Conservation (phyloP, 2,888 invertebrate genomes). For the Schizotus pectinicornis region DNA sequence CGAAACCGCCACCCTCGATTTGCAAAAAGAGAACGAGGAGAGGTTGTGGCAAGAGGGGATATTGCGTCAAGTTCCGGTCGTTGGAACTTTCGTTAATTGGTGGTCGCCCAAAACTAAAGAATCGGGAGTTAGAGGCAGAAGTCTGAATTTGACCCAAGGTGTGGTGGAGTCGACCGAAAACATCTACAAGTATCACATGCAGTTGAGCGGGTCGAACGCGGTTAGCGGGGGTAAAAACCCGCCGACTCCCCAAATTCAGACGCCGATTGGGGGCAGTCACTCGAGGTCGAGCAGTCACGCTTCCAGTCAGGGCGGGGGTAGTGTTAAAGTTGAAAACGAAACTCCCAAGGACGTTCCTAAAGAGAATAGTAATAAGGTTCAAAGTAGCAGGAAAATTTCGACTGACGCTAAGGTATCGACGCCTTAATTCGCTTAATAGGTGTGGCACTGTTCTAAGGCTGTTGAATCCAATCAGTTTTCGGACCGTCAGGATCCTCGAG, state of each 20-base stretch:
- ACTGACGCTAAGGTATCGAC: constrained; percentile 21
- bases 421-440: constrained; percentile 13
- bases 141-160: constrained; percentile 78
- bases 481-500: no score
- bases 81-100: constrained; percentile 95
- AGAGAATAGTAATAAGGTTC: constrained; percentile 17
- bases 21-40: constrained; percentile 89
- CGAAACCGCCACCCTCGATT: constrained; percentile 89
- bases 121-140: constrained; percentile 80
- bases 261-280: constrained; percentile 67
- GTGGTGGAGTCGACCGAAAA: constrained; percentile 83
- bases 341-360: constrained; percentile 12
- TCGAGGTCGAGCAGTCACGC: constrained; percentile 57
- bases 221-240: constrained; percentile 67
- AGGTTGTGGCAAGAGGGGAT: constrained; percentile 94
- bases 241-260: constrained; percentile 73
- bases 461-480: no score
- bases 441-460: background rate
- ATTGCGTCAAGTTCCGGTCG: constrained; percentile 90
- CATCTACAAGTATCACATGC: constrained; percentile 84
- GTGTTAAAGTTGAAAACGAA: constrained; percentile 21
- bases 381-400: constrained; percentile 23
- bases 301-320: constrained; percentile 18
- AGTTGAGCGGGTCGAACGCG: constrained; percentile 64
- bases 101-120: constrained; percentile 84